Evolutionary conservation across 1,140 invertebrate species (phyloP).

Genomic region (Medauroidea extradentata): DNA sequence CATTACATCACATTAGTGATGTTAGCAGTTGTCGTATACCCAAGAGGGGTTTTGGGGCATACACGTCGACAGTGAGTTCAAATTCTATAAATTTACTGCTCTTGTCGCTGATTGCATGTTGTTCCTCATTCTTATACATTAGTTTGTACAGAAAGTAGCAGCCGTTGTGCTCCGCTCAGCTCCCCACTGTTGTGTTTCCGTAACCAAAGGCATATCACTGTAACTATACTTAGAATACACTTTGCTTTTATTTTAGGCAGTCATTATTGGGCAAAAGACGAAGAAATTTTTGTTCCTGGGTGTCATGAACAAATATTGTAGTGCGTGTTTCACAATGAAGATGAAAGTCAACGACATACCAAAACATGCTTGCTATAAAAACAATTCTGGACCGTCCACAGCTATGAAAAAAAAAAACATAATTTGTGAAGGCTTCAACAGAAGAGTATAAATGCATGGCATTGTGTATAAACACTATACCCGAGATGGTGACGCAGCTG

Average conservation of each 20-base stretch:
- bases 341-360: conserved; percentile 10
- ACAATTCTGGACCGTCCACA: conserved; percentile 31
- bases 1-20: too few species aligned
- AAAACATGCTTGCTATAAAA: conserved; percentile 34
- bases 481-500: conserved; percentile 41
- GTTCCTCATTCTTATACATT: too few species aligned
- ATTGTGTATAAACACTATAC: conserved; percentile 39
- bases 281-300: conserved; percentile 39
- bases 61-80: too few species aligned
- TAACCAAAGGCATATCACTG: too few species aligned
- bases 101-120: too few species aligned
- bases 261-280: conserved; percentile 37
- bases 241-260: conserved; percentile 24
- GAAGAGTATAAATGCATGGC: conserved; percentile 34
- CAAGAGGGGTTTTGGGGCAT: too few species aligned
- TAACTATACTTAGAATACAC: conserved; percentile 1
- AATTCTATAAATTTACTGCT: too few species aligned
- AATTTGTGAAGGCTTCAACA: conserved; percentile 40
- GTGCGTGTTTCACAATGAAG: conserved; percentile 28
- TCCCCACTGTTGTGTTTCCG: too few species aligned
- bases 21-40: too few species aligned
- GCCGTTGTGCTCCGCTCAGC: too few species aligned
- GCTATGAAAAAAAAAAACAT: conserved; percentile 41
- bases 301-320: conserved; percentile 41
- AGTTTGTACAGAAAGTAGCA: too few species aligned